Evolutionary conservation across 2,797 vertebrate genomes (phyloP).

Genomic region (Malacoraja senta): DNA sequence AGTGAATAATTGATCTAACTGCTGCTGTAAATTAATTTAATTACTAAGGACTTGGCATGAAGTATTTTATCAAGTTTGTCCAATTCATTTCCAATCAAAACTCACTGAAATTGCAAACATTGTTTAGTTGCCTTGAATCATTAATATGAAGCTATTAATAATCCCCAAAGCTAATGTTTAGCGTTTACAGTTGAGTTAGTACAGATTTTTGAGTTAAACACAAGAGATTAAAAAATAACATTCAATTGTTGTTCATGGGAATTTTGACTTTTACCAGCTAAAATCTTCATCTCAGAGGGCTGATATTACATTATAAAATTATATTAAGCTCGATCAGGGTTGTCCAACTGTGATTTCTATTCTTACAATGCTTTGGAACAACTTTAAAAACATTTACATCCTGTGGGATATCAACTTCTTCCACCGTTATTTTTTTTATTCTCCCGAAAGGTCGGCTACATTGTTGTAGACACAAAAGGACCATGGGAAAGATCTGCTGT

Average conservation of each 20-base stretch:
- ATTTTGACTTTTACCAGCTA: conserved; percentile 16
- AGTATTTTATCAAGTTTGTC: conserved; percentile 6
- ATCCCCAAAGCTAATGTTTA: conserved; percentile 20
- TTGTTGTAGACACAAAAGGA: background rate
- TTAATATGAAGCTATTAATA: conserved; percentile 23
- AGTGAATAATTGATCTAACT: conserved; percentile 35
- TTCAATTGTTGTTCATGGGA: conserved; percentile 21
- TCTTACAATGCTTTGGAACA: background rate
- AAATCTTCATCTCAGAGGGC: conserved; percentile 11
- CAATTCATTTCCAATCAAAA: conserved; percentile 30
- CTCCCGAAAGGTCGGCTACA: background rate
- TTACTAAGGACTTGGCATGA: conserved; percentile 18
- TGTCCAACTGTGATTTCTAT: background rate
- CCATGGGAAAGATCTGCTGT: background rate
- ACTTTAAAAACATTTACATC: background rate
- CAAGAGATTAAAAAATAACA: conserved; percentile 3
- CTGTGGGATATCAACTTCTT: background rate
- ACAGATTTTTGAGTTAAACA: conserved; percentile 12
- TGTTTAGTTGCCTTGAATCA: conserved; percentile 26
- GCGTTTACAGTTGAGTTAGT: conserved; percentile 17
- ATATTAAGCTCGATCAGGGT: background rate
- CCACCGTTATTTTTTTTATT: background rate
- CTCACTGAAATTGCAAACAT: conserved; percentile 21
- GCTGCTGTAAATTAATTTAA: background rate
- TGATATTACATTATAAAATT: background rate